phyloP scores from a whole-genome alignment of 2,888 invertebrate species.

The Leucophenga maculata region DNA sequence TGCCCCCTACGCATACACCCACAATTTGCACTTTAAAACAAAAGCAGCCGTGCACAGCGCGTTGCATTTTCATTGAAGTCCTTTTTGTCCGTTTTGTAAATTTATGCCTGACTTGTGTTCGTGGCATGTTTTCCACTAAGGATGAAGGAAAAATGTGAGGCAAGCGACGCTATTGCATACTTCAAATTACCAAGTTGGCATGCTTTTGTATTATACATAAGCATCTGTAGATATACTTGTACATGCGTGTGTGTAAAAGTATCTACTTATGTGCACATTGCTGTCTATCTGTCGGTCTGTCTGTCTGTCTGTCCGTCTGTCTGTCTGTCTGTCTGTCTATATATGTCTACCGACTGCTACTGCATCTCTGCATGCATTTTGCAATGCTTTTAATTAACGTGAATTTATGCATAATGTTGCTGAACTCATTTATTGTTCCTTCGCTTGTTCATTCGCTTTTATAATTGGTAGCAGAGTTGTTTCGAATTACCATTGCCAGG shows the following conservation, averaged over 20 bases:
- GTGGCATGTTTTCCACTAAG: neutral
- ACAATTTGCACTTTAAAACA: no score
- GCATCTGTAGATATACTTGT: slow-evolving; percentile 16
- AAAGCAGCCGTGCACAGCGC: no score
- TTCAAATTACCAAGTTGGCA: slow-evolving; percentile 62
- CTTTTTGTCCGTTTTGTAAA: slow-evolving; percentile 10
- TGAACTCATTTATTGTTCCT: slow-evolving; percentile 23
- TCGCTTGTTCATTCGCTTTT: neutral
- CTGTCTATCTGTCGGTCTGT: neutral
- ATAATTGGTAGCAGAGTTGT: neutral
- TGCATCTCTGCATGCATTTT: slow-evolving; percentile 45
- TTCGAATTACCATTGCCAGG: neutral
- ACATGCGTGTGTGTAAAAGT: neutral
- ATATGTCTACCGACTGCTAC: no score
- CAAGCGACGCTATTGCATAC: slow-evolving; percentile 48
- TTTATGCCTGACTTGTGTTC: slow-evolving; percentile 19
- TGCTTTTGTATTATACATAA: slow-evolving; percentile 54
- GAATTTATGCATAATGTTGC: slow-evolving; percentile 59
- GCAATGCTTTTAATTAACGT: slow-evolving; percentile 59
- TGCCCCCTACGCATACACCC: no score
- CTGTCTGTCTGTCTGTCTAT: neutral
- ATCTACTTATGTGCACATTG: neutral
- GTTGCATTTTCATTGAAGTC: no score
- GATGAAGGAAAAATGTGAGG: no score
- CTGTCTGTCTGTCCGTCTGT: neutral